Conservation (phyloP, 2,888 invertebrate genomes). For the Nematopogon swammerdamellus region DNA sequence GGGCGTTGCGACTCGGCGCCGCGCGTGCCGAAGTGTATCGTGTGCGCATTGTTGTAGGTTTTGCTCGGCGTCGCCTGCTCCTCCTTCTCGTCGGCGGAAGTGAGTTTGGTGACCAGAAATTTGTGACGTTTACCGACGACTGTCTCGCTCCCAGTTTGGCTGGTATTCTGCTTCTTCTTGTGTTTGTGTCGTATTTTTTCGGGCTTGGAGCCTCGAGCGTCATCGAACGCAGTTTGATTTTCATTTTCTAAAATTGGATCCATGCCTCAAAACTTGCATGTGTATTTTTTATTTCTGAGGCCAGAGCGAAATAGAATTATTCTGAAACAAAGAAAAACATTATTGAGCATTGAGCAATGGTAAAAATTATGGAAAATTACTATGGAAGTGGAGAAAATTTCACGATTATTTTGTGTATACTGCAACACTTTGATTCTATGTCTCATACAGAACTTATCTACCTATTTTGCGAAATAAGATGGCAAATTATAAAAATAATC, state of each 20-base stretch:
- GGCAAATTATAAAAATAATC: no score
- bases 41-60: conserved; percentile 39
- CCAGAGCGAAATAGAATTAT: conserved; percentile 5
- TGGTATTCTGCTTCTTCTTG: conserved; percentile 30
- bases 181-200: conserved; percentile 42
- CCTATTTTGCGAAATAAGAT: no score
- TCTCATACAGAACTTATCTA: no score
- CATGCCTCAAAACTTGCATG: conserved; percentile 26
- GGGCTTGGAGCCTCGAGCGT: conserved; percentile 31
- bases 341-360: no score
- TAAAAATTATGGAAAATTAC: no score
- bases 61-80: conserved; percentile 25
- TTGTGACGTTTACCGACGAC: conserved; percentile 42
- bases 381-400: no score
- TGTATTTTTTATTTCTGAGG: conserved; percentile 16
- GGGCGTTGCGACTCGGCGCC: conserved; percentile 47
- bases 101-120: conserved; percentile 43
- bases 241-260: conserved; percentile 54
- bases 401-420: no score
- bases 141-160: conserved; percentile 33
- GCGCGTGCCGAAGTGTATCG: conserved; percentile 48
- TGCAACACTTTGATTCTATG: no score
- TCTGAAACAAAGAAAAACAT: conserved; percentile 9
- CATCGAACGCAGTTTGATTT: conserved; percentile 28
- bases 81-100: conserved; percentile 30